Base-by-base conservation (phyloP, 2,888 invertebrate genomes). In the Brachycybe producta region DNA sequence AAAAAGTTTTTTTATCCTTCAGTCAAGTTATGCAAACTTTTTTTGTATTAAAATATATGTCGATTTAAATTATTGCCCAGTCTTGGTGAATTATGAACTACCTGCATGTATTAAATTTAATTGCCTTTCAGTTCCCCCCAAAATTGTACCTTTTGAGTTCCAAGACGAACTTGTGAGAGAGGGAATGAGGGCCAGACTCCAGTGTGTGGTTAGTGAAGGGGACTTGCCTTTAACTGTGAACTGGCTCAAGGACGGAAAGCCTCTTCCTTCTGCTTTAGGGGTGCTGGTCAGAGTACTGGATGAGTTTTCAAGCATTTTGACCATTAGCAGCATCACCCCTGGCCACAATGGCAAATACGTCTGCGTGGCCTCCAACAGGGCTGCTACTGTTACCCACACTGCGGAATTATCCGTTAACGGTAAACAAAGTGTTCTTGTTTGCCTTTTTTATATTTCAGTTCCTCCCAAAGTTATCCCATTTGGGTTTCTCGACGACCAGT, bases 331-430 rank as follows among this genome's bases (percentile, higher is more conserved):
- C 69, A 75, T 82, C 64, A 77, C 78, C 67, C 79, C 80, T 64
- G 73, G 76, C 65, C 81, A 82, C 70, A 77, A 80, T 61, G 82
- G 82, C 65, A 79, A 80, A 70, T 82, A 80, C 71, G 80, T 80
- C 59, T 82, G 82, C 69, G 78, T 80, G 68, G 82, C 81, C 68
- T 76, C 77, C 73, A 82, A 82, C 72, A 79, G 78, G 64, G 82
- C 81, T 65, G 78, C 80, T 64, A 79, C 80, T 74, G 79, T 80
- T 69, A 79, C 80, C 73, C 80, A 78, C 75, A 80, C 80, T 69
- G 80, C 81, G 71, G 76, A 77, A 69, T 78, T 82, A 65, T 80
- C 79, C 76, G 81, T 82, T 67, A 81, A 82, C 81, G 82, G 82
- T 82, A 81, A 77, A 74, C 49, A 38, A 47, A 21, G 13, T 45